A percentile compares a stretch with the other conserved stretches of the same genome.
phyloP scores from a whole-genome alignment of 2,797 vertebrate species.

The Orientallactaga sibirica region DNA sequence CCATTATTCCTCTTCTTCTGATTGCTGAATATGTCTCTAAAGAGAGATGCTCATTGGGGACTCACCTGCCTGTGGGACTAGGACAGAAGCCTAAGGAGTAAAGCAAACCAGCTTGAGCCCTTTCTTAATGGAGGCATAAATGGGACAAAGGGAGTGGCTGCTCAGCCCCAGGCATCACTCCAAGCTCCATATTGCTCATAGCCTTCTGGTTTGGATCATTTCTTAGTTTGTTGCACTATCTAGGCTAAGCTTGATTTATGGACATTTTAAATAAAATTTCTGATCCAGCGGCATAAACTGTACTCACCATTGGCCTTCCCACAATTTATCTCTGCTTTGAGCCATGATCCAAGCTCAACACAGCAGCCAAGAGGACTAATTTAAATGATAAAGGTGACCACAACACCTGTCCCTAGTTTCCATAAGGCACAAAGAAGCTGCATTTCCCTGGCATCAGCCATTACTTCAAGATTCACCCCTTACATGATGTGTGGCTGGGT shows the following conservation, averaged over 20 bases:
- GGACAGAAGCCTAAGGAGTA: background rate
- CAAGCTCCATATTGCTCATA: background rate
- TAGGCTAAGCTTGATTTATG: conserved; percentile 20
- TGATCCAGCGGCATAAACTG: background rate
- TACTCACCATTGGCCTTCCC: background rate
- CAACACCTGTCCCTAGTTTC: conserved; percentile 74
- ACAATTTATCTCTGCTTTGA: conserved; percentile 12
- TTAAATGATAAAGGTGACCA: conserved; percentile 61
- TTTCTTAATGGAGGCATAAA: fast-evolving
- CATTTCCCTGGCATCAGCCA: background rate
- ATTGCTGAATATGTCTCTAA: background rate
- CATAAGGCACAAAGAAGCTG: conserved; percentile 54
- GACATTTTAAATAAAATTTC: background rate
- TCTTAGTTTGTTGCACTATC: conserved; percentile 28
- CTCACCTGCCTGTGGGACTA: background rate
- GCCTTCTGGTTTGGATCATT: background rate
- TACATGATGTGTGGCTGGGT: conserved; percentile 29
- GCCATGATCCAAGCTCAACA: conserved; percentile 39
- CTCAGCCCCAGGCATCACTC: too few species aligned
- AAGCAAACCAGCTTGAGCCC: background rate
- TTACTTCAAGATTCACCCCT: conserved; percentile 18
- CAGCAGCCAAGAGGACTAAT: conserved; percentile 51
- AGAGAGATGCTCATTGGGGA: conserved; percentile 19
- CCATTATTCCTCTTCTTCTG: background rate
- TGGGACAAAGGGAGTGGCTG: background rate